Evolutionary conservation across 2,113 vertebrate species (phyloP), one percentile per base, ranked within the genome.

Genomic region (Myotis yumanensis): DNA sequence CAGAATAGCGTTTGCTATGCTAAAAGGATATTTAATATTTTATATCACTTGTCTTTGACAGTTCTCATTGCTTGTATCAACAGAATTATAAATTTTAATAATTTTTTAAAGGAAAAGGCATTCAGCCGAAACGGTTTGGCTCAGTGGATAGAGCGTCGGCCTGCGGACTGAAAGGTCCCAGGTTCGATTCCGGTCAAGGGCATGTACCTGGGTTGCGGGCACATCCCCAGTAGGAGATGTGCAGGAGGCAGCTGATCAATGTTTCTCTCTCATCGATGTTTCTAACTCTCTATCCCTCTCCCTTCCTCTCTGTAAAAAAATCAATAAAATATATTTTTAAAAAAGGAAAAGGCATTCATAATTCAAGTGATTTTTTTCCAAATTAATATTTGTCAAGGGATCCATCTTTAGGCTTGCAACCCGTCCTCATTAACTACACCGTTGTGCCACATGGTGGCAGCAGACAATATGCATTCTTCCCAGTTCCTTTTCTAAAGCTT

Each of bases 361-460:
- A 93, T 93, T 87, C 35, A 93, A 89, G 76, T 83, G 23, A 62
- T 83, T 86, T 89, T 92, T 81, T 81, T 90, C 54, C n/a, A 37
- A 40, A 43, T 71, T 2, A 86, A 6, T 69, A 25, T 54, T 72
- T 83, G 22, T 87, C 69, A 16, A 79, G 89, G n/a, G 32, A 68
- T 32, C 30, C 18, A 68, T 59, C 7, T 11, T 62, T 23, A 22
- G 35, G 32, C 32, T 79, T 64, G 23, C 2, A 62, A 4, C 15
- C 25, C 3, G 7, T 69, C 64, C 84, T 89, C 28, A 4, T 68
- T 90, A 86, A 32, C 30, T 79, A 51, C 51, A 88, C 9, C 62
- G 22, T 92, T 90, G 28, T 57, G 72, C 92, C 97, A 95, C 90
- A 12, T 88, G 96, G 62, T 96, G 97, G 96, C 95, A 96, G 85